Base-by-base conservation (phyloP, 2,113 vertebrate genomes). In the Helogale parvula region DNA sequence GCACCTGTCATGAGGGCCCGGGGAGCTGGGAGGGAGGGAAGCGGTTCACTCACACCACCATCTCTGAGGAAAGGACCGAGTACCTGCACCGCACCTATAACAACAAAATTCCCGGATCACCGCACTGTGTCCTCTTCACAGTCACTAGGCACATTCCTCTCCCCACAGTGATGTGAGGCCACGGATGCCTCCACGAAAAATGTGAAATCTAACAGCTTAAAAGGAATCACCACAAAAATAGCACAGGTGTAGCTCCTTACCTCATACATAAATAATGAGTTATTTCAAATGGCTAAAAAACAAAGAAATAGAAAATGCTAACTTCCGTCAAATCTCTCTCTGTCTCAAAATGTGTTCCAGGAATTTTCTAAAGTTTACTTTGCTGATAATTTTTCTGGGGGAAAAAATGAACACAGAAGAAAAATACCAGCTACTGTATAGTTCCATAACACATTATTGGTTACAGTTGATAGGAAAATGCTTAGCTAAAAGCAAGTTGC, bases 1-100 rank as follows among this genome's bases (percentile, higher is more conserved):
- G 14, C 4, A 1, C 8, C 19, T 0, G 6, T 5, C 12, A 41
- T 9, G 19, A n/a, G n/a, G 3, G 1, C 13, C 27, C 0, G 19
- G 38, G 8, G 19, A 45, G 33, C 17, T 25, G 27, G 31, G 7
- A 25, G 0, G 14, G 63, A 63, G 2, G 38, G 12, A 84, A 66
- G 38, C 1, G 33, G 15, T 57, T 76, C 29, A 50, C 31, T 31
- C 65, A 2, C 6, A 8, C 57, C 57, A 33, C 72, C 10, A 5
- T 14, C 7, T 33, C 2, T 13, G 90, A 54, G 66, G n/a, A 47
- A 47, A 57, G 88, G 35, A 63, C 7, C n/a, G 65, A n/a, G 72
- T 3, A 0, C 23, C 38, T 25, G 1, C 14, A 19, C 33, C 29
- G 52, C 72, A 52, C 29, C 66, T 54, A 0, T 1, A 35, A 86